A percentile compares a stretch with the other conserved stretches of the same genome.
phyloP scores from a whole-genome alignment of 2,113 vertebrate species.

The Chaetodon trifascialis region DNA sequence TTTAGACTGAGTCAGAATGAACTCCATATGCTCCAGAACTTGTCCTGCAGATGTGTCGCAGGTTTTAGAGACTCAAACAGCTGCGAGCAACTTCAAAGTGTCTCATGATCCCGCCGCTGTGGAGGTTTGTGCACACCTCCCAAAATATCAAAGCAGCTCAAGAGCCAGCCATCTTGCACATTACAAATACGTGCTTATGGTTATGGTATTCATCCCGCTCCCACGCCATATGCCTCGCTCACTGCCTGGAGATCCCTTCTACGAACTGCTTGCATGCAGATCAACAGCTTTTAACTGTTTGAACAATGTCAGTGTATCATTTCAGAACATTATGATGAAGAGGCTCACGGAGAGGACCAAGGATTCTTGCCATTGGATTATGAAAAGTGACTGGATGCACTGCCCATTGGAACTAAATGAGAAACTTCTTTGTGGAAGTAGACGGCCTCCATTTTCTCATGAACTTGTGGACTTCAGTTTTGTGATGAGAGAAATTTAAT shows the following conservation, averaged over 20 bases:
- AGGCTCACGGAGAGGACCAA: neutral
- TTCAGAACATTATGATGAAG: neutral
- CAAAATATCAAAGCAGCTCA: neutral
- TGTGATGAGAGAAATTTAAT: neutral
- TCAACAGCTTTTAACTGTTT: slow-evolving; percentile 5
- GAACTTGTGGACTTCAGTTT: slow-evolving; percentile 10
- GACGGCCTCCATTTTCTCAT: neutral
- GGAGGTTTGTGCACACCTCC: neutral
- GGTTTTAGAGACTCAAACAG: slow-evolving; percentile 2
- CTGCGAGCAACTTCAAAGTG: neutral
- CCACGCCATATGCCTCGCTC: neutral
- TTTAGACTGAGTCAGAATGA: neutral
- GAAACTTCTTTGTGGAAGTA: neutral
- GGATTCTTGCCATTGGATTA: neutral
- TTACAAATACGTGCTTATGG: neutral
- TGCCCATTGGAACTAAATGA: neutral
- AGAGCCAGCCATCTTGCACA: neutral
- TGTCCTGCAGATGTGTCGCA: neutral
- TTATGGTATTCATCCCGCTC: neutral
- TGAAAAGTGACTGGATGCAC: neutral
- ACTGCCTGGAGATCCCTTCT: neutral
- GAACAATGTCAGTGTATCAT: neutral
- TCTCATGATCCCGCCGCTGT: neutral
- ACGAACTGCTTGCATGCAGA: neutral
- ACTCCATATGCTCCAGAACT: neutral